A percentile compares a stretch with the other conserved stretches of the same genome.
These are phyloP conservation scores for Passer domesticus DNA, from an alignment of 2,113 vertebrate species.

Conservation along the genomic window DNA sequence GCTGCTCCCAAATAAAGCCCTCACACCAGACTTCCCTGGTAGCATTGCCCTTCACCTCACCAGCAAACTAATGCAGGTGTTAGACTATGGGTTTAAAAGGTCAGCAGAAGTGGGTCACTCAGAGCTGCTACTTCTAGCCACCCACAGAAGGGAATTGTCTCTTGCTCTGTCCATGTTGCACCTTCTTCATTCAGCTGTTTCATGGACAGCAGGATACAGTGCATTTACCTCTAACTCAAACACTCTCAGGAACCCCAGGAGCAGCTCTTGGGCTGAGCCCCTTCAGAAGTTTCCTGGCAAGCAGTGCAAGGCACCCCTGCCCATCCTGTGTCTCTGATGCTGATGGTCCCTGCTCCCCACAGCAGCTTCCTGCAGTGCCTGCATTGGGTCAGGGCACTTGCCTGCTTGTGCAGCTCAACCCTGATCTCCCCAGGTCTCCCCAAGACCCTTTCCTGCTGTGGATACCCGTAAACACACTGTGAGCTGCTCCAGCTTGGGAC, in stretches of 20 bases:
- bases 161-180: neutral
- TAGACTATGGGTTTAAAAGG: neutral
- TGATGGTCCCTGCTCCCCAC: neutral
- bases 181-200: neutral
- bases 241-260: neutral
- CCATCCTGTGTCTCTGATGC: neutral
- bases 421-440: neutral
- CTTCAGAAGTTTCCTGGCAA: neutral
- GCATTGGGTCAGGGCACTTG: rapidly evolving
- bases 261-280: neutral
- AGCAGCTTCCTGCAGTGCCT: neutral
- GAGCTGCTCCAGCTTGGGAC: neutral
- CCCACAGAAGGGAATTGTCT: neutral
- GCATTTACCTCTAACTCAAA: neutral
- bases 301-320: rapidly evolving
- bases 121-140: neutral
- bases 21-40: neutral
- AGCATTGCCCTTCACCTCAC: neutral
- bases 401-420: neutral
- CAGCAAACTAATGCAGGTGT: neutral
- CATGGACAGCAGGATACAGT: neutral
- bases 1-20: neutral
- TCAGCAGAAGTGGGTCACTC: neutral
- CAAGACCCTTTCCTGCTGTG: neutral
- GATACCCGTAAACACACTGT: rapidly evolving